A percentile compares a stretch with the other conserved stretches of the same genome.
Evolutionary conservation across 2,113 vertebrate species (phyloP).

Genomic region (Vimba vimba): DNA sequence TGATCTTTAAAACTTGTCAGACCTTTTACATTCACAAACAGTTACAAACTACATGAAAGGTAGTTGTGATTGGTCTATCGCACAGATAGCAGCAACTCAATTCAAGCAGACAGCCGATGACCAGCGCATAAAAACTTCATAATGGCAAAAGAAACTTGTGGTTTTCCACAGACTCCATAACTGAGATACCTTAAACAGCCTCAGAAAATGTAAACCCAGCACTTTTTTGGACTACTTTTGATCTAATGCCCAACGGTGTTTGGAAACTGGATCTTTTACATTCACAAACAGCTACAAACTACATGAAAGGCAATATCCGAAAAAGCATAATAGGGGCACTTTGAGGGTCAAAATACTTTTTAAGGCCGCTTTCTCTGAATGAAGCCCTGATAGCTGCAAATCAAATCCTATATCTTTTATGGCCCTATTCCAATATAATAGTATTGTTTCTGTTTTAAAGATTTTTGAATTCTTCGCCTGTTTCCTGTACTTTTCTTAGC

Average conservation of each 20-base stretch:
- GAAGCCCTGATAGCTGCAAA: background rate
- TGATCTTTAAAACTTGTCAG: too few species aligned
- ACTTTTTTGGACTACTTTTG: background rate
- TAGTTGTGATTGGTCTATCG: too few species aligned
- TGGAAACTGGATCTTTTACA: constrained; percentile 15
- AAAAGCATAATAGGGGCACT: too few species aligned
- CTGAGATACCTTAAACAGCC: constrained; percentile 4
- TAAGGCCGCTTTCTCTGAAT: background rate
- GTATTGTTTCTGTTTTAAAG: background rate
- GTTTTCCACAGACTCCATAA: constrained; percentile 9
- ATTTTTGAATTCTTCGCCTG: background rate
- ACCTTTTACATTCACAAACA: too few species aligned
- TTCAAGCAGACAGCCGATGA: constrained; percentile 17
- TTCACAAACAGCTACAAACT: too few species aligned
- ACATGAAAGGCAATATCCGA: too few species aligned
- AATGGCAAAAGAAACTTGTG: constrained; percentile 7
- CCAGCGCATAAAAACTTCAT: background rate
- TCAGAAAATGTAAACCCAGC: background rate
- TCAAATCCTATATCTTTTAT: background rate
- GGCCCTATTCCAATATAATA: background rate
- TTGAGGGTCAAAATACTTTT: background rate
- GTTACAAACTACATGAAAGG: too few species aligned
- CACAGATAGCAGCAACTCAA: background rate
- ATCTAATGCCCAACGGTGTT: constrained; percentile 2
- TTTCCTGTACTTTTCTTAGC: background rate